These are phyloP conservation scores for Hymenopus coronatus DNA, from an alignment of 2,888 invertebrate species.

Conservation along the genomic window DNA sequence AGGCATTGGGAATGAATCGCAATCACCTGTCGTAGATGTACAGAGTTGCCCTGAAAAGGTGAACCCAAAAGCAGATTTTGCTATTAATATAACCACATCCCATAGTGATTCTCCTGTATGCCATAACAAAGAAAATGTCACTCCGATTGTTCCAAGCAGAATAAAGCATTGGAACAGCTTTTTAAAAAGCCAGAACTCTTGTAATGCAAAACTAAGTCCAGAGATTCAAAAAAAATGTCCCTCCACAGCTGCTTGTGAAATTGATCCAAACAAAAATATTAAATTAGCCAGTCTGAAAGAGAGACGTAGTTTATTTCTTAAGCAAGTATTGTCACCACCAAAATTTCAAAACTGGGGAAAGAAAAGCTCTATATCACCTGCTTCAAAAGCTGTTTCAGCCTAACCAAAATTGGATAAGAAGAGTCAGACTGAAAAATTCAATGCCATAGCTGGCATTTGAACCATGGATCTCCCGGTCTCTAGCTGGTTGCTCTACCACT, in stretches of 20 bases:
- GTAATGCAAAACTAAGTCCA: slow-evolving; percentile 13
- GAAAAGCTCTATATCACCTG: slow-evolving; percentile 41
- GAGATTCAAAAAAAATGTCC: slow-evolving; percentile 13
- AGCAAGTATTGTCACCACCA: slow-evolving; percentile 58
- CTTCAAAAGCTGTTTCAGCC: slow-evolving; percentile 38
- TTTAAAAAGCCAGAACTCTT: slow-evolving; percentile 26
- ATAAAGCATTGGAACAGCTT: slow-evolving; percentile 37
- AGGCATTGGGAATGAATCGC: background rate
- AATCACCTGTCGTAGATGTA: background rate
- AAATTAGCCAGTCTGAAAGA: slow-evolving; percentile 49
- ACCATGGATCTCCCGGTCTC: too few relatives aligned
- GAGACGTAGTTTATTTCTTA: slow-evolving; percentile 55
- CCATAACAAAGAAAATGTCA: slow-evolving; percentile 43
- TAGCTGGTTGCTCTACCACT: too few relatives aligned
- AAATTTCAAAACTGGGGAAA: slow-evolving; percentile 51
- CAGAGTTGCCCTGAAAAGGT: background rate
- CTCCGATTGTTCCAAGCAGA: slow-evolving; percentile 37
- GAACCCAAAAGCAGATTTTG: background rate
- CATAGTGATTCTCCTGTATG: slow-evolving; percentile 26
- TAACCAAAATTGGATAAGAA: too few relatives aligned
- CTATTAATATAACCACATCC: background rate
- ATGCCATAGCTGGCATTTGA: too few relatives aligned
- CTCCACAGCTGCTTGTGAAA: background rate
- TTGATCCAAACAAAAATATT: slow-evolving; percentile 9
- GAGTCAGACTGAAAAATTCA: too few relatives aligned